These are phyloP conservation scores for Achlya flavicornis DNA, from an alignment of 2,888 invertebrate genomes.

Conservation along the genomic window DNA sequence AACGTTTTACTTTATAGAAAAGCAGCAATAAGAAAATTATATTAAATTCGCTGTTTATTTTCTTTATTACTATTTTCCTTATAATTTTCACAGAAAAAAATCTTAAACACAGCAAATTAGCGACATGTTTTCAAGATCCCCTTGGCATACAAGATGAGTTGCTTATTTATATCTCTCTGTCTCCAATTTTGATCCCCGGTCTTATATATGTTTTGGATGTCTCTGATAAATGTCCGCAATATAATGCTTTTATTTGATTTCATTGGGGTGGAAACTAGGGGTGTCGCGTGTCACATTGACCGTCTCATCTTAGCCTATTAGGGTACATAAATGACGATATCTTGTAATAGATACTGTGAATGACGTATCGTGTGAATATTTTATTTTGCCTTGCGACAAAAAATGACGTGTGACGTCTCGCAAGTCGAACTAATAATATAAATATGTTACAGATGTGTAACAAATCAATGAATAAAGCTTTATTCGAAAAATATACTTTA, in stretches of 20 bases:
- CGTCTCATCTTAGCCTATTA: slow-evolving; percentile 69
- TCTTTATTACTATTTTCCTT: not conserved
- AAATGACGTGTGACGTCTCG: not conserved
- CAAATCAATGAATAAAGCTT: too few species aligned
- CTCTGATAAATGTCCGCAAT: slow-evolving; percentile 46
- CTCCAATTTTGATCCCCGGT: slow-evolving; percentile 36
- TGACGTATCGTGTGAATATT: slow-evolving; percentile 48
- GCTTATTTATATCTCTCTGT: slow-evolving; percentile 12
- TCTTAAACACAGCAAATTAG: slow-evolving; percentile 1
- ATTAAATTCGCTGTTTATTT: too few species aligned
- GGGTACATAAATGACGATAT: slow-evolving; percentile 60
- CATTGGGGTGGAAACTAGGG: slow-evolving; percentile 57
- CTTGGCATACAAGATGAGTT: slow-evolving; percentile 3
- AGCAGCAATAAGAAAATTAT: too few species aligned
- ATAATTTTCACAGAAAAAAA: not conserved
- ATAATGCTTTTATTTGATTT: slow-evolving; percentile 74
- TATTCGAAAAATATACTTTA: too few species aligned
- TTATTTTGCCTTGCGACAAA: slow-evolving; percentile 17
- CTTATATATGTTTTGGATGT: slow-evolving; percentile 41
- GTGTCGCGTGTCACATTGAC: slow-evolving; percentile 69
- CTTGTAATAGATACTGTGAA: slow-evolving; percentile 53
- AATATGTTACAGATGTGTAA: too few species aligned
- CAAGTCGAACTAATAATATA: too few species aligned
- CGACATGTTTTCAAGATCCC: slow-evolving; percentile 6
- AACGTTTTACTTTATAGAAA: too few species aligned